Conservation (phyloP, 1,140 invertebrate species). For the Nebria ingens region DNA sequence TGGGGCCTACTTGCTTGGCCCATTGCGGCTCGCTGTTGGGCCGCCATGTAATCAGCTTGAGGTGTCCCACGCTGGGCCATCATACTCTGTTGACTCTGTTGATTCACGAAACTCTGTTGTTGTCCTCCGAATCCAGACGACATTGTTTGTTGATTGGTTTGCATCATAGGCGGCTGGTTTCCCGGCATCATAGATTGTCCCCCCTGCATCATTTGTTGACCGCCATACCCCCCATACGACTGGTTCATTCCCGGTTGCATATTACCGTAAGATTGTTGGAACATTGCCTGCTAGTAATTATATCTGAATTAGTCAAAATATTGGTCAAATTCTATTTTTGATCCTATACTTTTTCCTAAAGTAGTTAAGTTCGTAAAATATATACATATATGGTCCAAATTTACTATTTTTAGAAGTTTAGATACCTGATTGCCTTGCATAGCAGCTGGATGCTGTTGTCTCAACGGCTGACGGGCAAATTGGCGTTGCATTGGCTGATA, state of each 20-base stretch:
- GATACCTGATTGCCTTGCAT: conserved; percentile 33
- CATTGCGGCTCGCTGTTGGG: background rate
- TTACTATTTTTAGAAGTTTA: background rate
- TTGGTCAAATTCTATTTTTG: background rate
- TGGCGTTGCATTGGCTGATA: conserved; percentile 26
- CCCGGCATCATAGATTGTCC: conserved; percentile 6
- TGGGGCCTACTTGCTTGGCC: conserved; percentile 1
- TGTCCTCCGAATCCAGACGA: conserved; percentile 20
- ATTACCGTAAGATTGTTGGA: conserved; percentile 30
- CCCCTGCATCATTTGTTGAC: conserved; percentile 32
- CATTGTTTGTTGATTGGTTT: background rate
- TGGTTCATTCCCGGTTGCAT: conserved; percentile 29
- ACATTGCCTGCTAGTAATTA: conserved; percentile 28
- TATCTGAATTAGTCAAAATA: too few relatives aligned
- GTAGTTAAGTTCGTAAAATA: background rate
- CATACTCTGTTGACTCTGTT: background rate
- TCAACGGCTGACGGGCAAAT: conserved; percentile 28
- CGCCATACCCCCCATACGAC: conserved; percentile 29
- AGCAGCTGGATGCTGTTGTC: conserved; percentile 29
- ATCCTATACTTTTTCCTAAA: conserved; percentile 2
- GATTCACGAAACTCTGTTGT: conserved; percentile 23
- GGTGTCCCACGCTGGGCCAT: background rate
- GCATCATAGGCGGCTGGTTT: conserved; percentile 20
- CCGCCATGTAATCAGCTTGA: conserved; percentile 5
- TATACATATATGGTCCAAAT: background rate